Conservation (phyloP, 2,797 vertebrate genomes). For the Thunnus albacares region DNA sequence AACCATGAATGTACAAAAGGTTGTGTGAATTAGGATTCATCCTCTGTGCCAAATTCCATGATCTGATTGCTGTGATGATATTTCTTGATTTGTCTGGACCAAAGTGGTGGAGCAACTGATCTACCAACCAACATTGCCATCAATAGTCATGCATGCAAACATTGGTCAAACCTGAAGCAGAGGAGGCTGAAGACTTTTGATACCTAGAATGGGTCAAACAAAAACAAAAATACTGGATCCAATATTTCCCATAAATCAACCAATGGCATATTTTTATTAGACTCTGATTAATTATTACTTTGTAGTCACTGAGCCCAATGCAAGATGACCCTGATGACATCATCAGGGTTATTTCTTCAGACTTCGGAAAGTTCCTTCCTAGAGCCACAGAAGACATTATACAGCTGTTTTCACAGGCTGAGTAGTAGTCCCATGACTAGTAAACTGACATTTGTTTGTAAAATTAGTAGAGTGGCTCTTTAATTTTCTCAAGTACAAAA, state of each 20-base stretch:
- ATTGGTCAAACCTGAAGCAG: background rate
- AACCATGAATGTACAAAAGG: no score
- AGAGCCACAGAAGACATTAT: background rate
- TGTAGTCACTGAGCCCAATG: background rate
- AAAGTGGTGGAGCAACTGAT: background rate
- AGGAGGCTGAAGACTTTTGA: background rate
- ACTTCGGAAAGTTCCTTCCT: background rate
- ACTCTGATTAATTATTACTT: background rate
- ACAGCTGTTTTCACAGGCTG: background rate
- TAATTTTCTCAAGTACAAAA: background rate
- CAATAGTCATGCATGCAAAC: background rate
- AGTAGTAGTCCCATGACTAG: background rate
- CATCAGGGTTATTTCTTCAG: background rate
- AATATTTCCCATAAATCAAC: slow-evolving; percentile 1
- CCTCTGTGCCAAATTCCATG: no score
- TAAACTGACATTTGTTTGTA: background rate
- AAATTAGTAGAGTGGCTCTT: background rate
- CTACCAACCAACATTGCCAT: background rate
- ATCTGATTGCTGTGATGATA: no score
- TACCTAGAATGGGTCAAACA: background rate
- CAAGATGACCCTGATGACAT: background rate
- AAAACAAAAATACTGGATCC: background rate
- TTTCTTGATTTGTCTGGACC: background rate
- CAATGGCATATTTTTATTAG: background rate
- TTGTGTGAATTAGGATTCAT: no score